A percentile compares a stretch with the other conserved stretches of the same genome.
These are phyloP conservation scores for Todiramphus chloris DNA, from an alignment of 2,113 vertebrate genomes.

Conservation along the genomic window DNA sequence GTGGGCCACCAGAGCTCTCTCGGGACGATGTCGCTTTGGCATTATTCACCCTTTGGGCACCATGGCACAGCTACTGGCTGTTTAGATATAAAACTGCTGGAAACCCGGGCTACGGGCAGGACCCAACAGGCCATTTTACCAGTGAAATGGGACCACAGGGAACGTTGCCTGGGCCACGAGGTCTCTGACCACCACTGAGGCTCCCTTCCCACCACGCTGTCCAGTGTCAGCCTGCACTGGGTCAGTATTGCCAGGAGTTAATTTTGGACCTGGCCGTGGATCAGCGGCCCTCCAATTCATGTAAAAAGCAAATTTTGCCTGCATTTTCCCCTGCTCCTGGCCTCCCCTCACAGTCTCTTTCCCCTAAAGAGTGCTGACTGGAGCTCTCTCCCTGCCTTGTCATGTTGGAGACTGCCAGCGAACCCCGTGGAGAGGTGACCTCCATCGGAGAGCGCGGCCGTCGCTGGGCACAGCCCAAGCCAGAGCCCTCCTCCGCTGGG, in stretches of 20 bases:
- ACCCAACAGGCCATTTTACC: rapidly evolving
- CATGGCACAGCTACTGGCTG: no score
- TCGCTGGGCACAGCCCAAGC: conserved; percentile 67
- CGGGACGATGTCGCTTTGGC: not conserved
- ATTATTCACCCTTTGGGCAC: not conserved
- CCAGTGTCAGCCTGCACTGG: rapidly evolving
- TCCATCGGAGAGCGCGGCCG: conserved; percentile 57
- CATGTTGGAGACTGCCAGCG: conserved; percentile 68
- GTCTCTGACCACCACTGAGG: not conserved
- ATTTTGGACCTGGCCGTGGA: not conserved
- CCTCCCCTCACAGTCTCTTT: not conserved
- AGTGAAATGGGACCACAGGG: rapidly evolving
- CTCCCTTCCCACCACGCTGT: not conserved
- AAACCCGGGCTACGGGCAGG: rapidly evolving
- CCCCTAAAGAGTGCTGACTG: conserved; percentile 57
- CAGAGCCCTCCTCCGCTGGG: conserved; percentile 67
- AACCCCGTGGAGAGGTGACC: conserved; percentile 75
- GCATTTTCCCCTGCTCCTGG: not conserved
- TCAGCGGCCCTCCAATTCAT: not conserved
- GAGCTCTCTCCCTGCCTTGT: conserved; percentile 49
- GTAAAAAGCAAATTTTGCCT: conserved; percentile 28
- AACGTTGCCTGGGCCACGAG: not conserved
- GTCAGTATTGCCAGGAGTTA: not conserved
- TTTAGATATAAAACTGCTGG: not conserved
- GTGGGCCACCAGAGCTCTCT: not conserved